Evolutionary conservation across 2,113 vertebrate species (phyloP), one percentile per base, ranked within the genome.

Genomic region (Callionymus lyra): DNA sequence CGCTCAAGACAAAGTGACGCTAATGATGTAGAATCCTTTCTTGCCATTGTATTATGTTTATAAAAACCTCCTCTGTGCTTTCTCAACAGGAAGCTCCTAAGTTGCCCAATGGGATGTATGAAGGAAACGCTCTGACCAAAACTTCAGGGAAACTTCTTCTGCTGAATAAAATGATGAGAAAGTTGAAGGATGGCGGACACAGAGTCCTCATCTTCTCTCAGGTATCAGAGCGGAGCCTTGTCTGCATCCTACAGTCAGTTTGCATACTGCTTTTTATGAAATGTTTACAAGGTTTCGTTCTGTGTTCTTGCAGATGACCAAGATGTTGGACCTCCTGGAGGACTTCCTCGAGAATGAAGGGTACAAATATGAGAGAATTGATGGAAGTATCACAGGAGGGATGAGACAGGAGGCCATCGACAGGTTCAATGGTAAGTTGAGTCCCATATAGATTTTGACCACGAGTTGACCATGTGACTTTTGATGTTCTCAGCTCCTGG

Each of bases 321-420:
- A 98, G 74, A 98, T 98, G 95, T 65, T 98, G 73, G 95, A 98
- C 68, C 79, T 98, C 52, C 76, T 98, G 3, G 95, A 98, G 69
- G 95, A 98, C 47, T 98, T 98, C 53, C 53, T 98, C 59, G 95
- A 98, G 47, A 90, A 97, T 0, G 95, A 98, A 76, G 93, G 95
- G 2, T 98, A 98, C 77, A 98, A 97, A 59, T 98, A 98, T 0
- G 95, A 98, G 66, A 83, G 95, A 34, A 98, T 98, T 2, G 95
- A 98, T 10, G 95, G 95, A 43, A 88, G 95, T 2, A 92, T 98
- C 76, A 98, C 95, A 1, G 95, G 95, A 41, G 92, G 91, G 47
- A 93, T 98, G 92, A 91, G 95, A 18, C 95, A 98, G 56, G 95
- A 98, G 56, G 93, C 95, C 8, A 98, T 98, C n/a, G 95, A 98